Percentiles rank a stretch among this genome's conserved stretches.
phyloP scores from a whole-genome alignment of 1,140 invertebrate species.

The Sminthurinus signatus region DNA sequence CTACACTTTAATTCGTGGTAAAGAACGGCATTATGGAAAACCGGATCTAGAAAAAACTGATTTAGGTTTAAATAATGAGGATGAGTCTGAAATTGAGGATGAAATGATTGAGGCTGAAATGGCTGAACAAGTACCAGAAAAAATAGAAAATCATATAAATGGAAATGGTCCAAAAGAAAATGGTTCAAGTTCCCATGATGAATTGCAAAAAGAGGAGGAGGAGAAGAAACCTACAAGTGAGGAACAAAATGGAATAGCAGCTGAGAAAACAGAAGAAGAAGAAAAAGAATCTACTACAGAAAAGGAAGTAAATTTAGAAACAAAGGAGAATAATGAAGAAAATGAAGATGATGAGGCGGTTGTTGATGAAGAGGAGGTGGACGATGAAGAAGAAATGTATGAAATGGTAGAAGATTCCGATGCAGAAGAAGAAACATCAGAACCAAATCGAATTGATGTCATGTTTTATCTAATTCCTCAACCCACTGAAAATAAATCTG shows the following conservation, averaged over 20 bases:
- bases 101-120: no score
- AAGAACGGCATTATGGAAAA: neutral
- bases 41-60: neutral
- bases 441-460: conserved; percentile 7
- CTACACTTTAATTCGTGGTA: conserved; percentile 25
- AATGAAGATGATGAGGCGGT: conserved; percentile 15
- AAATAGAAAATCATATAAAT: neutral
- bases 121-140: neutral
- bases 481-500: neutral
- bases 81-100: neutral
- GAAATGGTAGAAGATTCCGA: neutral
- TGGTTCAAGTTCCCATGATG: neutral
- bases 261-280: neutral
- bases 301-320: neutral
- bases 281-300: neutral
- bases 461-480: conserved; percentile 6
- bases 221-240: neutral
- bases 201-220: neutral
- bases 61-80: neutral
- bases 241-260: neutral
- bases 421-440: neutral
- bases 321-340: conserved; percentile 1
- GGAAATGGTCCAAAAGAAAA: neutral
- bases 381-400: neutral
- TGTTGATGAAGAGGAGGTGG: conserved; percentile 4